Evolutionary conservation across 2,888 invertebrate species (phyloP).

Genomic region (Pristionchus mayeri): DNA sequence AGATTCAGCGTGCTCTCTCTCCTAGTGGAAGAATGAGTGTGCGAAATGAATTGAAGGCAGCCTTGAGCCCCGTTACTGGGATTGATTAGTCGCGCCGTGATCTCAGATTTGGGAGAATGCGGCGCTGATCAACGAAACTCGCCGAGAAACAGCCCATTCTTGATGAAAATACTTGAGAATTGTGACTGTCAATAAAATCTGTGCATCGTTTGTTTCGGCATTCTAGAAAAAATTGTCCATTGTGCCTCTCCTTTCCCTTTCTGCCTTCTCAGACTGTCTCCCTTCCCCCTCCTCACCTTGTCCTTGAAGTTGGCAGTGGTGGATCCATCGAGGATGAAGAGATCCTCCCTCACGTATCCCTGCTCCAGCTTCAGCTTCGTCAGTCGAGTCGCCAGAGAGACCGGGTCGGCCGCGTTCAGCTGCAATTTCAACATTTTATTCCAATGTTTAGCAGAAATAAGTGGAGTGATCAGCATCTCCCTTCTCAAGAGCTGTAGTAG

Average conservation of each 20-base stretch:
- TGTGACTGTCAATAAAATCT: too few relatives aligned
- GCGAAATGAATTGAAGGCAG: background rate
- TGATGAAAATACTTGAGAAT: background rate
- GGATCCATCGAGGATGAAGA: slow-evolving; percentile 72
- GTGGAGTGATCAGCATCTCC: too few relatives aligned
- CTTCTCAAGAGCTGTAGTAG: too few relatives aligned
- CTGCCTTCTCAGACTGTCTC: too few relatives aligned
- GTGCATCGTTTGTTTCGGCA: too few relatives aligned
- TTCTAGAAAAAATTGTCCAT: too few relatives aligned
- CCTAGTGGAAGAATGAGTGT: background rate
- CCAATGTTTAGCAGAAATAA: too few relatives aligned
- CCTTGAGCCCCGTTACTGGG: background rate
- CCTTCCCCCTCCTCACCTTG: slow-evolving; percentile 65
- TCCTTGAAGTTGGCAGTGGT: slow-evolving; percentile 73
- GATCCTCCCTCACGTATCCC: slow-evolving; percentile 73
- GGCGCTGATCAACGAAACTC: background rate
- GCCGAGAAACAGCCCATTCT: background rate
- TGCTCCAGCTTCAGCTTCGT: slow-evolving; percentile 73
- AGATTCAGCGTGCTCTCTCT: too few relatives aligned
- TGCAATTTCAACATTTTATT: background rate
- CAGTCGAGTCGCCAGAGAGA: slow-evolving; percentile 65
- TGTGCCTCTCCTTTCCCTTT: too few relatives aligned
- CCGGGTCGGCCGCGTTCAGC: slow-evolving; percentile 16
- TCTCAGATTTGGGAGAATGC: background rate
- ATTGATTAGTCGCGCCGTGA: slow-evolving; percentile 21